A percentile compares a stretch with the other conserved stretches of the same genome.
These are phyloP conservation scores for Apolygus lucorum DNA, from an alignment of 1,140 invertebrate genomes.

Conservation along the genomic window DNA sequence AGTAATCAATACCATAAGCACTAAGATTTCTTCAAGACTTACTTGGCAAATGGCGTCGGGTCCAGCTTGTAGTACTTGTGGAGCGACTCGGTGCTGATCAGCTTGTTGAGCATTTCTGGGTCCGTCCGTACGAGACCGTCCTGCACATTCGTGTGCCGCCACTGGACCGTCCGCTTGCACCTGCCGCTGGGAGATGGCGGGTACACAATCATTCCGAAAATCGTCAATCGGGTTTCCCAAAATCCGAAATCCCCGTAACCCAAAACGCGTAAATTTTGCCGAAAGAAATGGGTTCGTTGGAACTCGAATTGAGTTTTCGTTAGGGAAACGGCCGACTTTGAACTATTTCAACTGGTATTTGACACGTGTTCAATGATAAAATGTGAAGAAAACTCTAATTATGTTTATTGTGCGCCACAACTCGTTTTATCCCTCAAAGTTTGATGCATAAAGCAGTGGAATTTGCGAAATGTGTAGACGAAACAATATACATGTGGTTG, in stretches of 20 bases:
- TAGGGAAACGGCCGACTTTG: neutral
- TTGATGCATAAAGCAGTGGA: too few species aligned
- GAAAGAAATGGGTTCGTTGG: neutral
- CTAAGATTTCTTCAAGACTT: slow-evolving; percentile 28
- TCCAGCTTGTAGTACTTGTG: slow-evolving; percentile 38
- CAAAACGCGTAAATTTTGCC: neutral
- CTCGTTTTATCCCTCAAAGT: too few species aligned
- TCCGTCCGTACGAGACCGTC: slow-evolving; percentile 37
- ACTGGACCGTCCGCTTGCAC: slow-evolving; percentile 33
- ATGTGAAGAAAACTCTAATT: neutral
- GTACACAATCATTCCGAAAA: slow-evolving; percentile 13
- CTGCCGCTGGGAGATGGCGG: slow-evolving; percentile 16
- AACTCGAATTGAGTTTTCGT: neutral
- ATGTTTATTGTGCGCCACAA: neutral
- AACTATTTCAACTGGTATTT: too few species aligned
- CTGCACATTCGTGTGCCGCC: slow-evolving; percentile 36
- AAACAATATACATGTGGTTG: too few species aligned
- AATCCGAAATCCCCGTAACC: too few species aligned
- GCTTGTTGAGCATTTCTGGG: slow-evolving; percentile 34
- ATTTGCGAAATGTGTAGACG: too few species aligned
- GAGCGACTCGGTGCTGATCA: slow-evolving; percentile 38
- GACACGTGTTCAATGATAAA: too few species aligned
- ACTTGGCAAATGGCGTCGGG: slow-evolving; percentile 38
- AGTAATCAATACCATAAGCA: too few species aligned
- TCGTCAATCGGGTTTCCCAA: too few species aligned